Evolutionary conservation across 2,888 invertebrate genomes (phyloP).

Genomic region (Myopa testacea): DNA sequence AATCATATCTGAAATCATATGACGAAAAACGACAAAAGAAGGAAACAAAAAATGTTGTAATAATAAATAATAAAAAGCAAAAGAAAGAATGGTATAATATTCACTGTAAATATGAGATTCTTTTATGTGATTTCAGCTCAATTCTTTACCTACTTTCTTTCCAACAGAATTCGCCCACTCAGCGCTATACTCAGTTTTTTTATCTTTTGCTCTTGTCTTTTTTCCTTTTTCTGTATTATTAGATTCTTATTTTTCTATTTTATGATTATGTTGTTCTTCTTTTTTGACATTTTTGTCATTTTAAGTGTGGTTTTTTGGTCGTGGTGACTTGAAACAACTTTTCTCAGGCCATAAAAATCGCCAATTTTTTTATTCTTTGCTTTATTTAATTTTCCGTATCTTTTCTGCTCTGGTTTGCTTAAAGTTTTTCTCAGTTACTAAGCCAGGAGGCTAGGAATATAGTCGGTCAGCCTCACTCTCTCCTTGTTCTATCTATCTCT

Average conservation of each 20-base stretch:
- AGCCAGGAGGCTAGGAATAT: neutral
- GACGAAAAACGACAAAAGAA: neutral
- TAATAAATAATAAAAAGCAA: neutral
- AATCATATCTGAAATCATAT: neutral
- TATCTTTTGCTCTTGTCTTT: neutral
- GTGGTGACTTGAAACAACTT: conserved; percentile 2
- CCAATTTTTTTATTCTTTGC: conserved; percentile 7
- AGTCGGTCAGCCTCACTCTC: neutral
- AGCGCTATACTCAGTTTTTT: neutral
- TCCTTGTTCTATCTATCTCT: conserved; percentile 1
- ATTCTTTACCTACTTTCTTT: neutral
- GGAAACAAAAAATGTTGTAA: neutral
- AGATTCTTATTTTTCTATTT: neutral
- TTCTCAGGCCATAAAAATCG: conserved; percentile 27
- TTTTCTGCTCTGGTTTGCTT: neutral
- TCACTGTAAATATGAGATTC: neutral
- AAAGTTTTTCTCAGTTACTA: neutral
- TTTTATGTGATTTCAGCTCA: neutral
- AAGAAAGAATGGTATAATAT: neutral
- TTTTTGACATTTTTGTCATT: neutral
- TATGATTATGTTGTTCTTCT: neutral
- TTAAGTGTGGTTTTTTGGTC: neutral
- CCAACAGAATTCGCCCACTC: too few relatives aligned
- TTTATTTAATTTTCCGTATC: neutral
- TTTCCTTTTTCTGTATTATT: neutral